A percentile compares a stretch with the other conserved stretches of the same genome.
These are phyloP conservation scores for Limenitis camilla DNA, from an alignment of 2,888 invertebrate genomes.

Conservation along the genomic window DNA sequence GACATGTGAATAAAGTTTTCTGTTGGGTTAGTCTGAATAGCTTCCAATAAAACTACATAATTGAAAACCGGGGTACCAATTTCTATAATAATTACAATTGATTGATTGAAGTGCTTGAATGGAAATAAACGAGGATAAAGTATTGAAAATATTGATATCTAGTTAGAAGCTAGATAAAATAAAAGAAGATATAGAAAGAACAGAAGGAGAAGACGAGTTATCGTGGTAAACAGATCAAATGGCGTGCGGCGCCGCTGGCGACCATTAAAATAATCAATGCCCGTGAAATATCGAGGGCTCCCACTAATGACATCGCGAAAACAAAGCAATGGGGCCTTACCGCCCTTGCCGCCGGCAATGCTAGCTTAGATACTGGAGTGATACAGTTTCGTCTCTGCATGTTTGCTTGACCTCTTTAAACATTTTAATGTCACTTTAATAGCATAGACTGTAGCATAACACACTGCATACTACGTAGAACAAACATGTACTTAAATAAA, in stretches of 20 bases:
- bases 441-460: no score
- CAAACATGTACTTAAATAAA: no score
- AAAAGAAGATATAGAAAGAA: conserved; percentile 7
- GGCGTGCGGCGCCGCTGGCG: conserved; percentile 47
- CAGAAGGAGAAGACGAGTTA: conserved; percentile 22
- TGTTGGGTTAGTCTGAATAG: no score
- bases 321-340: conserved; percentile 50
- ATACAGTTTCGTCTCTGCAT: background rate
- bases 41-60: no score
- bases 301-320: conserved; percentile 72
- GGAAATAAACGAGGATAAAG: background rate
- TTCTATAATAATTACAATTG: no score
- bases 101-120: no score
- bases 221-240: conserved; percentile 31
- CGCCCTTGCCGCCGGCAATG: conserved; percentile 19
- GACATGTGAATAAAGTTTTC: no score
- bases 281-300: conserved; percentile 68
- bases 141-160: background rate
- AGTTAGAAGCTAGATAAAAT: background rate
- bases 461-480: no score
- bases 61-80: no score
- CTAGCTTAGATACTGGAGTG: conserved; percentile 18
- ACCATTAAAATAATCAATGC: conserved; percentile 72
- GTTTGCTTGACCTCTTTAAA: background rate
- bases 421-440: no score